These are phyloP conservation scores for Acipenser transmontanus DNA, from an alignment of 2,797 vertebrate genomes.

Conservation along the genomic window DNA sequence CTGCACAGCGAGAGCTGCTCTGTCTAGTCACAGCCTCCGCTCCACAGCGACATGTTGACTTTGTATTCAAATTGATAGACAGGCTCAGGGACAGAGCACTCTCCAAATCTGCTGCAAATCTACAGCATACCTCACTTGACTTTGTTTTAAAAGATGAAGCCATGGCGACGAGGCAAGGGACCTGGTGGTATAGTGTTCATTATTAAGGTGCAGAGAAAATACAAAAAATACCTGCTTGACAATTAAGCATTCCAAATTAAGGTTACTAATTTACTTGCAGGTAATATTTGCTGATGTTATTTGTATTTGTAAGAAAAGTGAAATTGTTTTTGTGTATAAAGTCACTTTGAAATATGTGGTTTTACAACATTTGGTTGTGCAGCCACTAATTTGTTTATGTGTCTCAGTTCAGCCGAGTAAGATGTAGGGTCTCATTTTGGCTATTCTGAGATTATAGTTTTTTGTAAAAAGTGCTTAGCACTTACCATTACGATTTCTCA, in stretches of 20 bases:
- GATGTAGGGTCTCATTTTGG: neutral
- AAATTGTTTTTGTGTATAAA: too few species aligned
- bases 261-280: too few species aligned
- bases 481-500: slow-evolving; percentile 1
- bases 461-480: slow-evolving; percentile 5
- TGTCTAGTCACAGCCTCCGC: slow-evolving; percentile 9
- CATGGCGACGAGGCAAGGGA: too few species aligned
- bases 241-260: too few species aligned
- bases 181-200: too few species aligned
- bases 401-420: neutral
- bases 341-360: too few species aligned
- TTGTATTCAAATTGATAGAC: neutral
- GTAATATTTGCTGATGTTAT: too few species aligned
- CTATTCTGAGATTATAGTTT: neutral
- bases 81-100: neutral
- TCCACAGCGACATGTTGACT: neutral
- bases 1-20: slow-evolving; percentile 12
- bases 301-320: too few species aligned
- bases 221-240: too few species aligned
- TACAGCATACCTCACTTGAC: neutral
- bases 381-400: too few species aligned
- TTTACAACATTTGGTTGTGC: too few species aligned
- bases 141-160: neutral
- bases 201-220: too few species aligned
- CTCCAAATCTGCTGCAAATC: neutral